Evolutionary conservation across 53 echinoderm and acorn worm species (phyloP), one percentile per base, ranked within the genome.

Genomic region (Luidia sarsii): DNA sequence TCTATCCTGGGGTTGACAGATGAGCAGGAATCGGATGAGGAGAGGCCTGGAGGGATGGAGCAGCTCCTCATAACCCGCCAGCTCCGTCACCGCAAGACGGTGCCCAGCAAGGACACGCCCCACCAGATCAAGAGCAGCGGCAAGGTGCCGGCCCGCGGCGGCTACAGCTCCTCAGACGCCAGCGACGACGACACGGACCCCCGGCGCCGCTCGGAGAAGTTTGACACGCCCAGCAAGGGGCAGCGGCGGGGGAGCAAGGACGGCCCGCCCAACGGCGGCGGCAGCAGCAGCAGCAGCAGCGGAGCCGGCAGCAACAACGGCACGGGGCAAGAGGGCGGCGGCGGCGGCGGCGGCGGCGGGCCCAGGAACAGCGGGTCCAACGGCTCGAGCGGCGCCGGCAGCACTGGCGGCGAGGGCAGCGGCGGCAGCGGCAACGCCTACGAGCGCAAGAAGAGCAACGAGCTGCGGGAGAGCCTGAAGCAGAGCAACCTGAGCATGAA

Each of bases 81-180:
- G 33, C 85, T 69, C 31, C 71, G 90, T 13, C 92, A 90, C 36
- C 92, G 89, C 9, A 92, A 95, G 65, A 92, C 95, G 19, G 38
- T 92, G 27, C 71, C 83, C 21, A 52, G 25, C 38, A 87, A 87
- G 33, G 87, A 89, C 56, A 87, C 82, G 38, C 81, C 85, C 57
- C 92, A 89, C 36, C 92, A 92, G 54, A 92, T 95, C 73, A 94
- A 94, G 53, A 79, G 81, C 32, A 82, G 88, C 29, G 91, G 80
- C 36, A 89, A 87, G 49, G 83, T 86, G 50, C 49, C 86, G 36
- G 56, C 89, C 16, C 64, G 85, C n/a, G 92, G 92, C 8, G 95
- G 92, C 18, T 97, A 97, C 82, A 97, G 97, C 64, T 93, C 93
- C 34, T 97, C 97, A 7, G 97, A 97, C 36, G 97, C 97, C 39